Evolutionary conservation across 2,888 invertebrate genomes (phyloP).

Genomic region (Cheilosia impressa): DNA sequence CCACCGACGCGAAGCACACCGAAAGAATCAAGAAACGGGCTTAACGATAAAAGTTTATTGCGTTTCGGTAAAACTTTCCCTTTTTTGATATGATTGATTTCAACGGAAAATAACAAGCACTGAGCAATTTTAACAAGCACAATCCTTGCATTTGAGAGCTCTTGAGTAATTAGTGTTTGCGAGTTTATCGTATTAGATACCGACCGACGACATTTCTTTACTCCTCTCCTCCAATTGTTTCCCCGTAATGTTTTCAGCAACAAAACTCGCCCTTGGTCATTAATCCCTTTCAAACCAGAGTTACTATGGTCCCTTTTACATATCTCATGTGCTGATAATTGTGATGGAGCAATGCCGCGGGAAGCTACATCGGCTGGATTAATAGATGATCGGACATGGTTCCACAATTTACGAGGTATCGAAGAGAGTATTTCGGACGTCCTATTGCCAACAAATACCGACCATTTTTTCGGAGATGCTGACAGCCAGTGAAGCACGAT

Average conservation of each 20-base stretch:
- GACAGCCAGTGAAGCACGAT: slow-evolving; percentile 18
- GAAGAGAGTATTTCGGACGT: slow-evolving; percentile 20
- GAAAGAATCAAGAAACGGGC: no score
- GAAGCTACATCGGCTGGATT: slow-evolving; percentile 20
- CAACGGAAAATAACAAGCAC: no score
- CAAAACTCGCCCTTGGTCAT: background rate
- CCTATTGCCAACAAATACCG: slow-evolving; percentile 17
- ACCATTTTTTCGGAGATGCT: slow-evolving; percentile 15
- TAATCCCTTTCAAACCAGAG: background rate
- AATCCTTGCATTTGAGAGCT: no score
- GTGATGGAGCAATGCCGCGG: slow-evolving; percentile 5
- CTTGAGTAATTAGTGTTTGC: no score
- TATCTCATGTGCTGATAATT: slow-evolving; percentile 4
- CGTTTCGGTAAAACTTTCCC: no score
- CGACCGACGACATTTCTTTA: background rate
- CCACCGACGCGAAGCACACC: no score
- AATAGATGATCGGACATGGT: background rate
- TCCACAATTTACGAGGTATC: background rate
- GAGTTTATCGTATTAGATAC: no score
- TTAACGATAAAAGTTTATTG: no score
- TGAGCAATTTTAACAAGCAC: slow-evolving; percentile 4
- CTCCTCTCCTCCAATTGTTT: background rate
- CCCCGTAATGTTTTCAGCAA: background rate
- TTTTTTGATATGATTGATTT: no score
- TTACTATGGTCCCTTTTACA: background rate